Conservation (phyloP, 2,113 vertebrate species). For the Pyxicephalus adspersus region DNA sequence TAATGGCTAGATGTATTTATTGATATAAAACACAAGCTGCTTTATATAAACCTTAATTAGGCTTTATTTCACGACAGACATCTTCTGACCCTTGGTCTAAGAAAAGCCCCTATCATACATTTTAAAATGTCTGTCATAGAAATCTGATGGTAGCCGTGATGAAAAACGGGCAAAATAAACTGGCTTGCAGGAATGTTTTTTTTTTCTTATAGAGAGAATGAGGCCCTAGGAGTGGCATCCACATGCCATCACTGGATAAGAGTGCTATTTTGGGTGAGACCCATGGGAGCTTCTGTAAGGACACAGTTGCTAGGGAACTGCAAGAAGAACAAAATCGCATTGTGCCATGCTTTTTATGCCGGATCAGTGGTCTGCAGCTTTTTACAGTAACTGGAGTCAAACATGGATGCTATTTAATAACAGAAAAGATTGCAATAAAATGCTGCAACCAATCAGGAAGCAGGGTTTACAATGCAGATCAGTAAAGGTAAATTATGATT, state of each 20-base stretch:
- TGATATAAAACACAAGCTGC: too few species aligned
- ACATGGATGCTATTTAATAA: neutral
- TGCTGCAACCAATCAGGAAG: too few species aligned
- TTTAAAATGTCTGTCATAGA: neutral
- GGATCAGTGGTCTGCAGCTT: constrained; percentile 5
- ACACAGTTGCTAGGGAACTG: constrained; percentile 49
- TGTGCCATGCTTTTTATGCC: constrained; percentile 8
- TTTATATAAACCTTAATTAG: neutral
- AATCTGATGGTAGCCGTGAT: neutral
- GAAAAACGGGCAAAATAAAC: neutral
- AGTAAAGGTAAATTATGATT: too few species aligned
- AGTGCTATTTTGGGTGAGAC: constrained; percentile 43
- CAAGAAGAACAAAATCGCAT: constrained; percentile 35
- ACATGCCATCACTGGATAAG: constrained; percentile 41
- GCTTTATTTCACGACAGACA: neutral
- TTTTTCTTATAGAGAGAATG: neutral
- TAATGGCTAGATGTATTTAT: too few species aligned
- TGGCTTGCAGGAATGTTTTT: neutral
- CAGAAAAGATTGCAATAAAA: too few species aligned
- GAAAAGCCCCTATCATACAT: neutral
- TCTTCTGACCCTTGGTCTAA: neutral
- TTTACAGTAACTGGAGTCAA: neutral
- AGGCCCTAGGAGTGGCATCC: neutral
- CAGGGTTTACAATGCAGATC: too few species aligned
- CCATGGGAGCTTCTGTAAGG: constrained; percentile 33